Conservation (phyloP, 2,888 invertebrate genomes). For the Protodeltote pygarga region DNA sequence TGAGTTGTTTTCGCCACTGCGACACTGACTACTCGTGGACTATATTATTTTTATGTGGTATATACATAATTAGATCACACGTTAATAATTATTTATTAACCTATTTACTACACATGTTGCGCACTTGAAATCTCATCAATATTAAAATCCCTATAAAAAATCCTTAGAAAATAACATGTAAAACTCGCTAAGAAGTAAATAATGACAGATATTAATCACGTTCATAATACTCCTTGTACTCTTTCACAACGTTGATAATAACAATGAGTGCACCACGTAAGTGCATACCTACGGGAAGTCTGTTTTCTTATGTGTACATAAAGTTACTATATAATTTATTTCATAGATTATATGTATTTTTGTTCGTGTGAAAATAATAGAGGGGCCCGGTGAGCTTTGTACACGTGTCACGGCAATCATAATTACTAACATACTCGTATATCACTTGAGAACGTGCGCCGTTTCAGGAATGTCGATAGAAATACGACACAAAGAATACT, state of each 20-base stretch:
- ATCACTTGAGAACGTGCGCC: slow-evolving; percentile 61
- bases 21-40: slow-evolving; percentile 73
- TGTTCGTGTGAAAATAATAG: slow-evolving; percentile 39
- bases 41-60: slow-evolving; percentile 63
- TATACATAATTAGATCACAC: slow-evolving; percentile 67
- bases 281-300: slow-evolving; percentile 15
- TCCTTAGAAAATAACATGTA: slow-evolving; percentile 8
- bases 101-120: slow-evolving; percentile 50
- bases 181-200: slow-evolving; percentile 10
- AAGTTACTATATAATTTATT: slow-evolving; percentile 33
- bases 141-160: slow-evolving; percentile 23
- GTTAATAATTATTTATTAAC: slow-evolving; percentile 50
- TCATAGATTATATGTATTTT: slow-evolving; percentile 38
- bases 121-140: slow-evolving; percentile 49
- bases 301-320: slow-evolving; percentile 17
- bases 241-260: slow-evolving; percentile 36
- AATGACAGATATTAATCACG: slow-evolving; percentile 28
- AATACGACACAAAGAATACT: slow-evolving; percentile 40
- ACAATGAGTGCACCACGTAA: slow-evolving; percentile 10
- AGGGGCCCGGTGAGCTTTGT: slow-evolving; percentile 43
- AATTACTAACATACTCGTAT: slow-evolving; percentile 57
- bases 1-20: slow-evolving; percentile 65
- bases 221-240: slow-evolving; percentile 20
- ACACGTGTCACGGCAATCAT: slow-evolving; percentile 45
- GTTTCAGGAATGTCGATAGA: slow-evolving; percentile 64